Evolutionary conservation across 2,888 invertebrate species (phyloP).

Genomic region (Acanthosepion pharaonis): DNA sequence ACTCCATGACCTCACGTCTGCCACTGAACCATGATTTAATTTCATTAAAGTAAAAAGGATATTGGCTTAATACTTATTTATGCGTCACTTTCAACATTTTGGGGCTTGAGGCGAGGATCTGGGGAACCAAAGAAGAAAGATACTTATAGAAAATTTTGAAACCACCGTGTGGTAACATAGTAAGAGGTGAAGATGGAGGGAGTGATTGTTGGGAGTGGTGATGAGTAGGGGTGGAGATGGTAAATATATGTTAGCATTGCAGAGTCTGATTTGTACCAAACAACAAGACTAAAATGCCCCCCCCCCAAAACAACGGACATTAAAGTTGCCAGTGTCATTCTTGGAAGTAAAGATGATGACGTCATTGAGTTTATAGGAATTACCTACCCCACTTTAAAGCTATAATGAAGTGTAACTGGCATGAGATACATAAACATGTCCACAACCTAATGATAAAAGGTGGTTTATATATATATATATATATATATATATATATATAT

Average conservation of each 20-base stretch:
- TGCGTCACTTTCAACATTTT: constrained; percentile 1
- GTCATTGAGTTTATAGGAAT: neutral
- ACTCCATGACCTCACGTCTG: constrained; percentile 33
- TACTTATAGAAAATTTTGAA: neutral
- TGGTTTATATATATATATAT: neutral
- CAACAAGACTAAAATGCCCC: neutral
- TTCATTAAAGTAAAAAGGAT: constrained; percentile 9
- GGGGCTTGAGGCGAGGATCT: neutral
- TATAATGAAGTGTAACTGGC: neutral
- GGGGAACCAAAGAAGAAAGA: neutral
- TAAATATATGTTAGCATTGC: neutral
- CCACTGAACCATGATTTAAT: constrained; percentile 14
- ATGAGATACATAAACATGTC: neutral
- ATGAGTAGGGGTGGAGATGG: neutral
- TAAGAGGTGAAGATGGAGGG: neutral
- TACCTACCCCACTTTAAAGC: neutral
- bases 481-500: neutral
- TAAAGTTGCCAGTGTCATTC: neutral
- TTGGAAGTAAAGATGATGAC: neutral
- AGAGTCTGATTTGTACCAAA: neutral
- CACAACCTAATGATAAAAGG: no score
- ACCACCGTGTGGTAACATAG: neutral
- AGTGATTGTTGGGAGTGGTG: neutral
- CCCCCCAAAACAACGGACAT: neutral
- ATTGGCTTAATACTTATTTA: constrained; percentile 16